Percentiles rank a stretch among this genome's conserved stretches.
Conservation (phyloP, 2,113 vertebrate species). For the Aspidoscelis tigris region DNA sequence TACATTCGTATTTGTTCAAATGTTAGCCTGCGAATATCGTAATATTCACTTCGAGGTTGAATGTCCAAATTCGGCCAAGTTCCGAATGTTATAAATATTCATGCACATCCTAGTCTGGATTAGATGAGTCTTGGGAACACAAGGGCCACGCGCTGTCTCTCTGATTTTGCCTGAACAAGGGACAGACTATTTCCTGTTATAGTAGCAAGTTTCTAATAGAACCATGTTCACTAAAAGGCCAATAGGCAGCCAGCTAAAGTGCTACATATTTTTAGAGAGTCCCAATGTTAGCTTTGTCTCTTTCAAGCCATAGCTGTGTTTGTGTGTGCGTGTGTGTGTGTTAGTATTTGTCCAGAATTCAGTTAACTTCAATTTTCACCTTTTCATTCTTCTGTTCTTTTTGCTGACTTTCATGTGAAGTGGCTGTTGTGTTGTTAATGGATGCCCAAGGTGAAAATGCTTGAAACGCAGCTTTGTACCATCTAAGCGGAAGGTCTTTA, state of each 20-base stretch:
- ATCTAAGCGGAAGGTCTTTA: conserved; percentile 1
- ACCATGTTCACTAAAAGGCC: not conserved
- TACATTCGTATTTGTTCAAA: no score
- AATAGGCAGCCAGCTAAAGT: not conserved
- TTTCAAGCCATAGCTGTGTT: not conserved
- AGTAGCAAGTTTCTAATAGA: not conserved
- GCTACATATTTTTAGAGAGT: not conserved
- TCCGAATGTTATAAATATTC: no score
- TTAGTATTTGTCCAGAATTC: not conserved
- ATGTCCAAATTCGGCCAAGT: no score
- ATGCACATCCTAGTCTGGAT: no score
- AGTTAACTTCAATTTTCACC: not conserved
- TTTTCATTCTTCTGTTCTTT: not conserved
- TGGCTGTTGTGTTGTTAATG: not conserved
- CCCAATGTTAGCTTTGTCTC: not conserved
- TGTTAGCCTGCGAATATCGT: no score
- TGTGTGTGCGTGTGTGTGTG: no score
- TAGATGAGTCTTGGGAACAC: no score
- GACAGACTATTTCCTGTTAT: not conserved
- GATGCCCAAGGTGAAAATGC: not conserved
- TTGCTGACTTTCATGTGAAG: not conserved
- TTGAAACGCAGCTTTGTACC: not conserved
- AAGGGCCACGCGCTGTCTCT: no score
- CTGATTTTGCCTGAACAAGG: no score
- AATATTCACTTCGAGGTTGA: no score